Evolutionary conservation across 2,797 vertebrate species (phyloP), one percentile per base, ranked within the genome.

Genomic region (Siniperca undulata): DNA sequence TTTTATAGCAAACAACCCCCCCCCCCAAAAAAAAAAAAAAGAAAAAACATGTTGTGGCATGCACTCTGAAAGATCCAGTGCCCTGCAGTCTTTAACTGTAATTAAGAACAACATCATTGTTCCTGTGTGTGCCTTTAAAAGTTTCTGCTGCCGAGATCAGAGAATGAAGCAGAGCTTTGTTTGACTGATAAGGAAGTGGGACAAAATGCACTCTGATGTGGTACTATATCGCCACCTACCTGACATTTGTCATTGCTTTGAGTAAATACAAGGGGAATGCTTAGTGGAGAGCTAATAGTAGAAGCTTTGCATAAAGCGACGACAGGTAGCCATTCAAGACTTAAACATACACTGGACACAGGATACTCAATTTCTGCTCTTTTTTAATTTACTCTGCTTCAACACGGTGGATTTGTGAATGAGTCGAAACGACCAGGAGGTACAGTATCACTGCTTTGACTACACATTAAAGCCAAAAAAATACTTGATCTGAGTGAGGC

Each of bases 141-240:
- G 46, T 46, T 70, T 36, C 70, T 30, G 53, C 66, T 9, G 38
- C 58, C 66, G 53, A 46, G 30, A 62, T 79, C 40, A 75, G 3
- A 12, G 64, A 66, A 48, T 38, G 30, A 86, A 79, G 46, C 60
- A 67, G 20, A 74, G 73, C 58, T 61, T 71, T 72, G 40, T 27
- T 38, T 67, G 36, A 36, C 50, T 24, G 68, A 92, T 89, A 70
- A 90, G 83, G 80, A 44, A 82, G 79, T 44, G 55, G 34, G 74
- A 1, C 3, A 22, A 55, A 77, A 68, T 46, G 10, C 67, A 61
- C 50, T 48, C 50, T 66, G 38, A 68, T 83, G 71, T 68, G 74
- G 59, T 52, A 5, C 16, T 30, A 5, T 48, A 59, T 86, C 92
- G 89, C 93, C 88, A 84, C 91, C 89, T 89, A 76, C 87, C 74